Evolutionary conservation across 2,888 invertebrate genomes (phyloP).

Genomic region (Drosophila greeni): DNA sequence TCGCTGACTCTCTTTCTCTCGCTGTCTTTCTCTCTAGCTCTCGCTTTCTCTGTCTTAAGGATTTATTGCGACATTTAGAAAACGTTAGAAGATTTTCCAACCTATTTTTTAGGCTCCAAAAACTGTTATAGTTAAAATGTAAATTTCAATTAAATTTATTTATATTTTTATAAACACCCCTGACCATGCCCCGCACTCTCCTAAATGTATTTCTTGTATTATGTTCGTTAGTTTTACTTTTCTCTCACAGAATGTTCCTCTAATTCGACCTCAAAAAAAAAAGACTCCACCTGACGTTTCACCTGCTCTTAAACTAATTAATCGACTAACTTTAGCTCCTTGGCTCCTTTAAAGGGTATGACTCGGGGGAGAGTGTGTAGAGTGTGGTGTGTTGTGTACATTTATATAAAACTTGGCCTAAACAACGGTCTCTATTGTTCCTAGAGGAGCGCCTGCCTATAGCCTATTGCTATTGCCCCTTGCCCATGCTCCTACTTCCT

Average conservation of each 20-base stretch:
- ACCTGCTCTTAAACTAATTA: constrained; percentile 49
- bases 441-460: constrained; percentile 6
- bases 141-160: background rate
- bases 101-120: background rate
- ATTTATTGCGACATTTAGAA: background rate
- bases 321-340: constrained; percentile 47
- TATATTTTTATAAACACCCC: background rate
- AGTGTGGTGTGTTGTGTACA: constrained; percentile 17
- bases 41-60: too few relatives aligned
- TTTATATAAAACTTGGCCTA: constrained; percentile 71
- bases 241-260: constrained; percentile 39
- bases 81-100: background rate
- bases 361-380: background rate
- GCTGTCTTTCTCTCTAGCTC: too few relatives aligned
- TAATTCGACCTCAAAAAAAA: constrained; percentile 48
- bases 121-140: background rate
- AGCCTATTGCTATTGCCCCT: constrained; percentile 3
- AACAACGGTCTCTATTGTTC: constrained; percentile 42
- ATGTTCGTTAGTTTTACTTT: constrained; percentile 34
- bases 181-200: constrained; percentile 18
- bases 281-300: constrained; percentile 1
- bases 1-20: background rate
- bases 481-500: constrained; percentile 33
- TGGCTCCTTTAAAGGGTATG: background rate
- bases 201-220: constrained; percentile 4